These are phyloP conservation scores for Melitaea athalia DNA, from an alignment of 2,888 invertebrate genomes.

Conservation along the genomic window DNA sequence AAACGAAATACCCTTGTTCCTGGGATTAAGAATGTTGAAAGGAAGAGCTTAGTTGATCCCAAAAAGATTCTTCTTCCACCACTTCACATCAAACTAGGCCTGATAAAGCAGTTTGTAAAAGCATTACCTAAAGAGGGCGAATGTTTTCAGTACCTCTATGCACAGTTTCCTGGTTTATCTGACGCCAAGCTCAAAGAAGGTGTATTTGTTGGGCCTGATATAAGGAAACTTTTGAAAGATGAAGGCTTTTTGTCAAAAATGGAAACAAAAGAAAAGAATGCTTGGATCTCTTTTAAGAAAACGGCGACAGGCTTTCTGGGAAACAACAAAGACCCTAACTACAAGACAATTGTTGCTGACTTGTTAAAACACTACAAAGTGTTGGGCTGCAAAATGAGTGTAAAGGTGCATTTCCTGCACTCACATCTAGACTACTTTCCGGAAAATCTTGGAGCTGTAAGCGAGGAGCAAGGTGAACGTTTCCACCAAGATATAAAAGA, in stretches of 20 bases:
- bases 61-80: background rate
- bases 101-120: background rate
- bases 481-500: conserved; percentile 3
- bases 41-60: background rate
- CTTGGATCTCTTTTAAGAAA: conserved; percentile 5
- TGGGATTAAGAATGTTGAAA: background rate
- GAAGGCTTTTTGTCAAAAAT: background rate
- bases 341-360: conserved; percentile 4
- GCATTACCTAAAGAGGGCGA: background rate
- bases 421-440: background rate
- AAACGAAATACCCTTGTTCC: background rate
- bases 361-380: background rate
- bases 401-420: background rate
- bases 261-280: background rate
- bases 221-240: conserved; percentile 5
- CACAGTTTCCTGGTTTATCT: background rate
- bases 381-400: too few species aligned
- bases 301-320: conserved; percentile 1
- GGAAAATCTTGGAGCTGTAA: background rate
- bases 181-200: conserved; percentile 18
- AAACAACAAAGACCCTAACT: conserved; percentile 3
- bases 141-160: background rate
- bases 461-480: conserved; percentile 3
- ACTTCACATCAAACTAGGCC: background rate
- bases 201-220: background rate